phyloP scores from a whole-genome alignment of 1,140 invertebrate species.

The Zaprionus davidi region DNA sequence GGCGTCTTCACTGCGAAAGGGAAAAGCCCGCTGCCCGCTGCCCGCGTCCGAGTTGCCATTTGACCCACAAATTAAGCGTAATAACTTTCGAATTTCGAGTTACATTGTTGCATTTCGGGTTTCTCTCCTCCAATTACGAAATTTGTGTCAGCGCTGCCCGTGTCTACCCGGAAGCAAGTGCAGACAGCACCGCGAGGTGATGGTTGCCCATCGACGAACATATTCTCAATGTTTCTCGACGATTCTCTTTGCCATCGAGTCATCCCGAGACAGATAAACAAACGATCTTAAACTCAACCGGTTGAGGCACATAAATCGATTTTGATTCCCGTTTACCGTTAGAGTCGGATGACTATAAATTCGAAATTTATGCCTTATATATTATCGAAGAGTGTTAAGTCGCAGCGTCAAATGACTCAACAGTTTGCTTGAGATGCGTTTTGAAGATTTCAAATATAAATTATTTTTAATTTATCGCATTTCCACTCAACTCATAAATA shows the following conservation, averaged over 20 bases:
- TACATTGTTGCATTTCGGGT: slow-evolving; percentile 63
- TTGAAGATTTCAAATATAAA: not conserved
- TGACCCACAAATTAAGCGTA: slow-evolving; percentile 81
- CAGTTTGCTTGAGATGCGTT: not conserved
- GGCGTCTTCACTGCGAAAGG: slow-evolving; percentile 58
- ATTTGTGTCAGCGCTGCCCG: slow-evolving; percentile 39
- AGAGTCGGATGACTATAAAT: slow-evolving; percentile 60
- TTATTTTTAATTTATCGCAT: not conserved
- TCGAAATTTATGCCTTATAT: slow-evolving; percentile 53
- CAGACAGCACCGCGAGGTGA: slow-evolving; percentile 31
- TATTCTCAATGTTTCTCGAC: not conserved
- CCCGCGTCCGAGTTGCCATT: slow-evolving; percentile 55
- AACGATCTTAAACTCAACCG: slow-evolving; percentile 49
- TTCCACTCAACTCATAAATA: not conserved
- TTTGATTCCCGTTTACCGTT: slow-evolving; percentile 74
- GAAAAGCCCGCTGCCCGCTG: slow-evolving; percentile 54
- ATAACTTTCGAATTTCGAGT: slow-evolving; percentile 76
- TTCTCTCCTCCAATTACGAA: slow-evolving; percentile 72
- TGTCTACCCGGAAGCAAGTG: slow-evolving; percentile 33
- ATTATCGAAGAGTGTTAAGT: slow-evolving; percentile 45
- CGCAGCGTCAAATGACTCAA: slow-evolving; percentile 33
- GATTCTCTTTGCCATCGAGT: slow-evolving; percentile 15
- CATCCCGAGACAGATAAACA: slow-evolving; percentile 18
- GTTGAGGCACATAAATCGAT: slow-evolving; percentile 61
- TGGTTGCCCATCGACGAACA: slow-evolving; percentile 63